phyloP scores from a whole-genome alignment of 2,113 vertebrate genomes.

The Circaetus cinerascens region DNA sequence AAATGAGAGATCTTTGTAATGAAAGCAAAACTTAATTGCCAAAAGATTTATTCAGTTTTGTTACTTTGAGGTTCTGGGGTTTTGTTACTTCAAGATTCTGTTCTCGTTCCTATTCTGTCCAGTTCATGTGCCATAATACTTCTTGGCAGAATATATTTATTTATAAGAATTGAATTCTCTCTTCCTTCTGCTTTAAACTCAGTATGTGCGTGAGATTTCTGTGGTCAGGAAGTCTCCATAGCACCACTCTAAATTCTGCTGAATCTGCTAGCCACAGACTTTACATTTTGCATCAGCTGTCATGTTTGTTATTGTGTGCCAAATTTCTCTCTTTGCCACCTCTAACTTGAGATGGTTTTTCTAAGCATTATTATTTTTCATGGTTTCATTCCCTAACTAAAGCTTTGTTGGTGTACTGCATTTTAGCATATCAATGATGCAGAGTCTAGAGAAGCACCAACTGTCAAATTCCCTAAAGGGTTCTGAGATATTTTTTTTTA shows the following conservation, averaged over 20 bases:
- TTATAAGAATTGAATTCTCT: not conserved
- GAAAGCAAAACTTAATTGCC: not conserved
- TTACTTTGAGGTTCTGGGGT: not conserved
- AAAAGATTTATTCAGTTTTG: not conserved
- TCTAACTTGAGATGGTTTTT: not conserved
- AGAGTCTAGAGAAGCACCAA: not conserved
- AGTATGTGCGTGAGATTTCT: not conserved
- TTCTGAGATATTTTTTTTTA: not conserved
- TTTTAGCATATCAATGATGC: not conserved
- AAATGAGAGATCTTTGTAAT: not conserved
- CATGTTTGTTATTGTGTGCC: not conserved
- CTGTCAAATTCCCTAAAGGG: not conserved
- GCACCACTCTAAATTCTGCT: not conserved
- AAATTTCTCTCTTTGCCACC: not conserved
- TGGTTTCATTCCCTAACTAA: not conserved
- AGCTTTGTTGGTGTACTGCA: not conserved
- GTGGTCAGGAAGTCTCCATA: not conserved
- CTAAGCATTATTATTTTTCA: slow-evolving; percentile 7
- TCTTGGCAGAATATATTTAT: not conserved
- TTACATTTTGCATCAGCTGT: not conserved
- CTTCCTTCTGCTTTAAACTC: not conserved
- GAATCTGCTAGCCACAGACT: not conserved
- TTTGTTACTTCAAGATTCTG: not conserved
- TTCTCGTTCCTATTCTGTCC: not conserved
- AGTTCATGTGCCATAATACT: not conserved